phyloP scores from a whole-genome alignment of 2,797 vertebrate genomes.

The Thunnus albacares region DNA sequence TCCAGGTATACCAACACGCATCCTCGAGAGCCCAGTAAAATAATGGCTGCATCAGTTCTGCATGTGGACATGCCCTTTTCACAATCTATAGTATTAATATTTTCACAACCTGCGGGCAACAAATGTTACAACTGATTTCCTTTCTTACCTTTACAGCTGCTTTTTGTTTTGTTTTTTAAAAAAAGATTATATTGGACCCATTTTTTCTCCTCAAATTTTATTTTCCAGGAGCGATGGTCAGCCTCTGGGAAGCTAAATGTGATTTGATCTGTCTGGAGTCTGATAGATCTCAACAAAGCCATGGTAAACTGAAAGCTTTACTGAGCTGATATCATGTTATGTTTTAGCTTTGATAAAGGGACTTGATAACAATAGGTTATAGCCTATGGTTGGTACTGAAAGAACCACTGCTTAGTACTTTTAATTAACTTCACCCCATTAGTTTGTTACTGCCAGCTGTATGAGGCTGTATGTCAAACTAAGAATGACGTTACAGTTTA shows the following conservation, averaged over 20 bases:
- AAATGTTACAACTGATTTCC: slow-evolving; percentile 23
- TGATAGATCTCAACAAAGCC: slow-evolving; percentile 23
- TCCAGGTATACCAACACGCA: not conserved
- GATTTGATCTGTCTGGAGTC: slow-evolving; percentile 41
- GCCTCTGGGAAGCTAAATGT: slow-evolving; percentile 33
- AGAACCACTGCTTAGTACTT: not conserved
- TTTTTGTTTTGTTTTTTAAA: slow-evolving; percentile 3
- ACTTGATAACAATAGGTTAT: slow-evolving; percentile 7
- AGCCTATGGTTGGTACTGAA: slow-evolving; percentile 9
- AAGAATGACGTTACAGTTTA: not conserved
- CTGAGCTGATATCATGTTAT: slow-evolving; percentile 29
- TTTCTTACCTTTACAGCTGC: slow-evolving; percentile 19
- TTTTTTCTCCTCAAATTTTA: slow-evolving; percentile 28
- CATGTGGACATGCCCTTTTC: slow-evolving; percentile 7
- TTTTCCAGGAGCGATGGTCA: slow-evolving; percentile 38
- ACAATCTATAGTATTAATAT: slow-evolving; percentile 30
- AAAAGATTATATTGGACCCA: slow-evolving; percentile 28
- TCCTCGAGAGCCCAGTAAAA: slow-evolving; percentile 7
- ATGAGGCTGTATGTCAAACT: no score
- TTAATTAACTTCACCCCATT: not conserved
- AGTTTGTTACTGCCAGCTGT: not conserved
- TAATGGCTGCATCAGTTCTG: not conserved
- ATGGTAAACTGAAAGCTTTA: slow-evolving; percentile 15
- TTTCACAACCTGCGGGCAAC: slow-evolving; percentile 28
- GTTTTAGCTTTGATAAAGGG: slow-evolving; percentile 31